Conservation (phyloP, 2,888 invertebrate species). For the Cecidostiba fungosa region DNA sequence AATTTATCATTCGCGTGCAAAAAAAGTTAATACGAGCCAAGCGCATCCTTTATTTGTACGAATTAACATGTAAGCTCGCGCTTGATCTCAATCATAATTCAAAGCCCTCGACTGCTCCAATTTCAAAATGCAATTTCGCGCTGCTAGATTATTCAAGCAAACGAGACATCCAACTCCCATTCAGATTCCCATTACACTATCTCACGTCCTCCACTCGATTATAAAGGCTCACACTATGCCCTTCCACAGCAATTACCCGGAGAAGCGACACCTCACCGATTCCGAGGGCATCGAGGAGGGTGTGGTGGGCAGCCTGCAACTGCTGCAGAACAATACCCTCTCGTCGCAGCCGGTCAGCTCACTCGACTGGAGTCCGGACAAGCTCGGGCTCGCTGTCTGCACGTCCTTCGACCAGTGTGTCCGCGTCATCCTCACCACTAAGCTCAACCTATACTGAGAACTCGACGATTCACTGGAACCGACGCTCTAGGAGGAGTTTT, state of each 20-base stretch:
- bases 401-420: constrained; percentile 96
- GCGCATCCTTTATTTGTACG: background rate
- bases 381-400: constrained; percentile 92
- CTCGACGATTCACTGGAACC: background rate
- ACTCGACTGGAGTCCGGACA: constrained; percentile 96
- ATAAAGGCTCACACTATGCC: background rate
- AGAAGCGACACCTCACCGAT: constrained; percentile 86
- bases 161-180: background rate
- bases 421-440: constrained; percentile 93
- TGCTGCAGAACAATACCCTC: constrained; percentile 90
- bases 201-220: background rate
- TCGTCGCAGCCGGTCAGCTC: constrained; percentile 94
- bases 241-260: constrained; percentile 87
- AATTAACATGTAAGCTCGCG: background rate
- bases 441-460: constrained; percentile 87
- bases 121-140: background rate
- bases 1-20: background rate
- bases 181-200: background rate
- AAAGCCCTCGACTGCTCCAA: background rate
- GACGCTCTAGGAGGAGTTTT: background rate
- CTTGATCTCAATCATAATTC: background rate
- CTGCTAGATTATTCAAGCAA: constrained; percentile 9
- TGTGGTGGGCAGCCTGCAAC: constrained; percentile 87
- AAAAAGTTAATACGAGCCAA: background rate
- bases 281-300: constrained; percentile 88